phyloP scores from a whole-genome alignment of 2,888 invertebrate species.

The Spilosoma lubricipeda region DNA sequence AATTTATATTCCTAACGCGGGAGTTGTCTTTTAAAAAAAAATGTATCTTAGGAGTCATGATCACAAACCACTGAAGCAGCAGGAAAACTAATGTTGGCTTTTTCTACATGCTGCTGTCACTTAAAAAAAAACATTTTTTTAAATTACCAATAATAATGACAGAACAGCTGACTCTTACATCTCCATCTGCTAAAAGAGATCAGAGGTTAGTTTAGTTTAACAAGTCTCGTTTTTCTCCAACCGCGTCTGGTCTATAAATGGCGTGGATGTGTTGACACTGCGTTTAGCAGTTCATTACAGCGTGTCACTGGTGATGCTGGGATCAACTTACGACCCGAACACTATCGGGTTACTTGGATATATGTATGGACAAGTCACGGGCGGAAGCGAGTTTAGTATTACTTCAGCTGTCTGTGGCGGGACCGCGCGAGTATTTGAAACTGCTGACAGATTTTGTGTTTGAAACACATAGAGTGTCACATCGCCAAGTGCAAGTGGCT shows the following conservation, averaged over 20 bases:
- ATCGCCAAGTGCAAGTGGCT: no score
- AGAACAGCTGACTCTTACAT: slow-evolving; percentile 34
- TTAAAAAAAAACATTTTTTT: neutral
- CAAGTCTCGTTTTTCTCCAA: slow-evolving; percentile 23
- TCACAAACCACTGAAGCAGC: no score
- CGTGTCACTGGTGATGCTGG: slow-evolving; percentile 61
- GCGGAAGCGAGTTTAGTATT: slow-evolving; percentile 5
- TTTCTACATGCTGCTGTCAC: neutral
- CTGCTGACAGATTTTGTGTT: no score
- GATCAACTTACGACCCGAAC: slow-evolving; percentile 69
- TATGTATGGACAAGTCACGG: neutral
- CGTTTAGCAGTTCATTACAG: slow-evolving; percentile 76
- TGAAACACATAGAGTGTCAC: no score
- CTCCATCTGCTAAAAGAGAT: slow-evolving; percentile 35
- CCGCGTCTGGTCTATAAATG: slow-evolving; percentile 32
- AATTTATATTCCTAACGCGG: no score
- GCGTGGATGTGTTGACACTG: slow-evolving; percentile 71
- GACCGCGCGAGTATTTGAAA: no score
- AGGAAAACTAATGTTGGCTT: no score
- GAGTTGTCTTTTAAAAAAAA: no score
- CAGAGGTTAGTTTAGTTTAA: slow-evolving; percentile 31
- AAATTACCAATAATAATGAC: neutral
- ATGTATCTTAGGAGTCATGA: no score
- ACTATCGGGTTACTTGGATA: slow-evolving; percentile 58
- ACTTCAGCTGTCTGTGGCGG: neutral